Conservation (phyloP, 2,113 vertebrate genomes). For the Enhydra lutris region DNA sequence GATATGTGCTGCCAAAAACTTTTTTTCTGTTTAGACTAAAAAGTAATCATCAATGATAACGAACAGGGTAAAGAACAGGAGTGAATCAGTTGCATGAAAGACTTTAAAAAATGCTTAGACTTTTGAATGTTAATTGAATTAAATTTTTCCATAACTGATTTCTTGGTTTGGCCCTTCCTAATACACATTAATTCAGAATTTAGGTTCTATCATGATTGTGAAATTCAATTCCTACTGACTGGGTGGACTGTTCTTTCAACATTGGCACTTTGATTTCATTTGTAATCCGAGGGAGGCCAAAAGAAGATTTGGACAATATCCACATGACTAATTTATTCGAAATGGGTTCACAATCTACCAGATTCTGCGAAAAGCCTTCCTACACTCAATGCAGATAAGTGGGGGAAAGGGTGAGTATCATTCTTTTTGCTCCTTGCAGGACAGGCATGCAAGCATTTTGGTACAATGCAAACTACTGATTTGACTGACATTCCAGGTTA, state of each 20-base stretch:
- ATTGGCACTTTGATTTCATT: conserved; percentile 91
- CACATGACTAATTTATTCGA: conserved; percentile 93
- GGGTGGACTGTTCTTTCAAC: conserved; percentile 86
- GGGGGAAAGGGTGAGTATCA: conserved; percentile 62
- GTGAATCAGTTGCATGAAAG: conserved; percentile 89
- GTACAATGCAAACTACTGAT: conserved; percentile 78
- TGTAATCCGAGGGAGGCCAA: conserved; percentile 86
- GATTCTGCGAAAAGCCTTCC: conserved; percentile 71
- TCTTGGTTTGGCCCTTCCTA: conserved; percentile 64
- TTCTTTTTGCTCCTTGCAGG: conserved; percentile 73
- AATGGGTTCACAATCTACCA: conserved; percentile 78
- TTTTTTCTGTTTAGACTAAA: conserved; percentile 76
- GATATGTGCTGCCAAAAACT: conserved; percentile 64
- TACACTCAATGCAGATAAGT: conserved; percentile 71
- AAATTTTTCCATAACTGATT: conserved; percentile 80
- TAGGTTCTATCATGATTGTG: conserved; percentile 70
- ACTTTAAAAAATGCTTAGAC: conserved; percentile 91
- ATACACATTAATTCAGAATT: conserved; percentile 76
- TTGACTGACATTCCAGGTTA: conserved; percentile 83
- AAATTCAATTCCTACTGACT: conserved; percentile 62
- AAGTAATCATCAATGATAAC: conserved; percentile 86
- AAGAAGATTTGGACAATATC: conserved; percentile 85
- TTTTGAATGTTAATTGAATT: conserved; percentile 88
- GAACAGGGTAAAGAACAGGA: conserved; percentile 85
- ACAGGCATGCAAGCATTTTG: conserved; percentile 77